phyloP scores from a whole-genome alignment of 2,113 vertebrate species.

The Tringa solitaria region DNA sequence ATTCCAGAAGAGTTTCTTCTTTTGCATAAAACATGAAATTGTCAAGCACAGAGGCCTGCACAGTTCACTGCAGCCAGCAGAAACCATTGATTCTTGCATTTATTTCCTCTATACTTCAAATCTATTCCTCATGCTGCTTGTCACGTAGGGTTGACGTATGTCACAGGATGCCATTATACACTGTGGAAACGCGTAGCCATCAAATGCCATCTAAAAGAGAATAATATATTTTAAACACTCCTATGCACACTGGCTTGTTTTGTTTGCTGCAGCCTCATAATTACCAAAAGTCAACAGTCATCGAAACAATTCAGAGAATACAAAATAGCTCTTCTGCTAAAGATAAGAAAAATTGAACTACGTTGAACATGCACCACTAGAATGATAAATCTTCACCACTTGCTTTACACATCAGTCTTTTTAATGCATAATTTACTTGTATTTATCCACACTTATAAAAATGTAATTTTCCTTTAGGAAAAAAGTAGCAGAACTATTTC shows the following conservation, averaged over 20 bases:
- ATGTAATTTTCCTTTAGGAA: background rate
- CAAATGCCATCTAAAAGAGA: constrained; percentile 29
- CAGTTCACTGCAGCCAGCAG: constrained; percentile 58
- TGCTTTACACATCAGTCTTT: background rate
- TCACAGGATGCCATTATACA: constrained; percentile 47
- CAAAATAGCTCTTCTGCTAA: constrained; percentile 15
- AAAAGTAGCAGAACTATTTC: background rate
- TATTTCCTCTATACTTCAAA: constrained; percentile 63
- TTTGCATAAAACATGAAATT: constrained; percentile 72
- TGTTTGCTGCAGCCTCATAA: background rate
- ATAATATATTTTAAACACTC: constrained; percentile 24
- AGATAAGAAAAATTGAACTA: background rate
- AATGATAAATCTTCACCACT: background rate
- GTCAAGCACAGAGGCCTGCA: background rate
- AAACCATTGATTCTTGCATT: constrained; percentile 62
- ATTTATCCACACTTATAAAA: background rate
- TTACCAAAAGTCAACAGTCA: background rate
- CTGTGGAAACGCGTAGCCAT: background rate
- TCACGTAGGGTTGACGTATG: constrained; percentile 65
- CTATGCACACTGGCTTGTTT: background rate
- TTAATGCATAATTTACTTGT: background rate
- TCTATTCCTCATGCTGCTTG: constrained; percentile 31
- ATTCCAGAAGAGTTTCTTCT: constrained; percentile 18
- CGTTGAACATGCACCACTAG: background rate
- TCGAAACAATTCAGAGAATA: background rate